phyloP scores from a whole-genome alignment of 2,888 invertebrate genomes.

The Amaurobius ferox region DNA sequence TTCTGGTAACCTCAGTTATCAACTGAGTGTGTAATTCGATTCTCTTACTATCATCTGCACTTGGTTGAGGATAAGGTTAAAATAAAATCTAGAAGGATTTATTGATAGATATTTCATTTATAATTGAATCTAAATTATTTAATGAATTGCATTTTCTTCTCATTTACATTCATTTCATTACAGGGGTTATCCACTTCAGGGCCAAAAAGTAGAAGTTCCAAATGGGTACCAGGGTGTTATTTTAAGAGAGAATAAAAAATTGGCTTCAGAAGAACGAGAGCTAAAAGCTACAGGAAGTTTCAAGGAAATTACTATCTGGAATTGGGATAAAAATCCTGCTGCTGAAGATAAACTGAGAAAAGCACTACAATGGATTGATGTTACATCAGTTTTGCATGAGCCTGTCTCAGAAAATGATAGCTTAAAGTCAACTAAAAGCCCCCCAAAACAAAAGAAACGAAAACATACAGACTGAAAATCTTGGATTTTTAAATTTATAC shows the following conservation, averaged over 20 bases:
- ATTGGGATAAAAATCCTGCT: constrained; percentile 61
- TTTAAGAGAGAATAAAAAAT: constrained; percentile 24
- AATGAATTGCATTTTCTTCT: no score
- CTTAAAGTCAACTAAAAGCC: background rate
- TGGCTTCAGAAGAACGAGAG: constrained; percentile 20
- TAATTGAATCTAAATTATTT: no score
- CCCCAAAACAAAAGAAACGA: constrained; percentile 27
- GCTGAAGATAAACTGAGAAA: constrained; percentile 41
- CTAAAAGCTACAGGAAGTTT: constrained; percentile 33
- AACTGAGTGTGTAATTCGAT: no score
- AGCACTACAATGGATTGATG: constrained; percentile 50
- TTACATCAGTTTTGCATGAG: constrained; percentile 46
- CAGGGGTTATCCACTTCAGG: constrained; percentile 58
- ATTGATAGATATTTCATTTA: no score
- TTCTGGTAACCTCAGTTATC: no score
- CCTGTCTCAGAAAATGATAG: constrained; percentile 36
- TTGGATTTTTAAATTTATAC: no score
- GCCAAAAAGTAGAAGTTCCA: constrained; percentile 46
- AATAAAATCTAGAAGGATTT: no score
- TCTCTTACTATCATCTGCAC: no score
- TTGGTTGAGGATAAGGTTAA: no score
- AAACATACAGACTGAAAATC: constrained; percentile 20
- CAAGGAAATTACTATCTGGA: constrained; percentile 53
- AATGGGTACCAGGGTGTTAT: constrained; percentile 50
- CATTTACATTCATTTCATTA: constrained; percentile 18